These are phyloP conservation scores for Drosophila diplacantha DNA, from an alignment of 2,888 invertebrate species.

Conservation along the genomic window DNA sequence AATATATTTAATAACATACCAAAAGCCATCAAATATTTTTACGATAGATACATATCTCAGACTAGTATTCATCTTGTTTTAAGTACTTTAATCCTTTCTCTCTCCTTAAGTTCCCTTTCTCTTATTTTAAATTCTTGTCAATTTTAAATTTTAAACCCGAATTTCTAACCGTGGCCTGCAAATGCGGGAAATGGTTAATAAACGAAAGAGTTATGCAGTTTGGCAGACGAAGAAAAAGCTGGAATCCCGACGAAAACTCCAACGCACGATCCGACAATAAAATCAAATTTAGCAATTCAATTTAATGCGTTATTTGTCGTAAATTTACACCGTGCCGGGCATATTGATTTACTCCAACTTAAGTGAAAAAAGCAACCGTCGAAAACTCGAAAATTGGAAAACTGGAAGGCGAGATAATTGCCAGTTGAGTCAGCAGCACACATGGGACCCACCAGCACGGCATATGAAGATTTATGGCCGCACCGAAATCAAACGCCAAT, in stretches of 20 bases:
- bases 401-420: slow-evolving; percentile 57
- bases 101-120: neutral
- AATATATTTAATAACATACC: too few species aligned
- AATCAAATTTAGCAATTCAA: slow-evolving; percentile 71
- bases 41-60: too few species aligned
- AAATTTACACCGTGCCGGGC: slow-evolving; percentile 51
- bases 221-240: slow-evolving; percentile 17
- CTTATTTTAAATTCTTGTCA: neutral
- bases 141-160: too few species aligned
- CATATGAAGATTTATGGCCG: slow-evolving; percentile 64
- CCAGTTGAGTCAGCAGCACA: slow-evolving; percentile 47
- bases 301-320: slow-evolving; percentile 68
- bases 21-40: too few species aligned
- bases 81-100: too few species aligned
- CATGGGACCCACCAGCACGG: slow-evolving; percentile 45
- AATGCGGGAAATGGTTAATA: slow-evolving; percentile 65
- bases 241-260: slow-evolving; percentile 28
- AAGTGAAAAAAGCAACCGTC: slow-evolving; percentile 8
- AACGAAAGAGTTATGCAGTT: slow-evolving; percentile 67
- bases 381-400: slow-evolving; percentile 6
- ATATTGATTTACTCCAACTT: slow-evolving; percentile 61
- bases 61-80: too few species aligned
- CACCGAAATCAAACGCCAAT: slow-evolving; percentile 62
- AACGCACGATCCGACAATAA: slow-evolving; percentile 58
- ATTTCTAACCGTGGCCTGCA: slow-evolving; percentile 11